A percentile compares a stretch with the other conserved stretches of the same genome.
phyloP scores from a whole-genome alignment of 1,140 invertebrate genomes.

The Tribolium madens region DNA sequence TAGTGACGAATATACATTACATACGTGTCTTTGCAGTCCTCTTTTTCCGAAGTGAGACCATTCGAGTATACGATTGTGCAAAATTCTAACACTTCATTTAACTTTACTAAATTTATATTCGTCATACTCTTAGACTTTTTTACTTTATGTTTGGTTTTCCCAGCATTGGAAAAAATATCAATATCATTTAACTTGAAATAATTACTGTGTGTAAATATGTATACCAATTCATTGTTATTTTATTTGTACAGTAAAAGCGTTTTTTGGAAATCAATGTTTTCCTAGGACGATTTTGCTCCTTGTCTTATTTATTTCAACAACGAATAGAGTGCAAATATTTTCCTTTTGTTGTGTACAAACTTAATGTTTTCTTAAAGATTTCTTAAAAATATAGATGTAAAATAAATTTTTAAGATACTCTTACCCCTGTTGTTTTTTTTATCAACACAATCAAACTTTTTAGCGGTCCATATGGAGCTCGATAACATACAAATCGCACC shows the following conservation, averaged over 20 bases:
- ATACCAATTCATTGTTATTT: too few relatives aligned
- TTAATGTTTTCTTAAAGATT: slow-evolving; percentile 44
- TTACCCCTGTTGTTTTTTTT: slow-evolving; percentile 17
- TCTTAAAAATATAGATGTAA: slow-evolving; percentile 58
- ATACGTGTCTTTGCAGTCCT: slow-evolving; percentile 41
- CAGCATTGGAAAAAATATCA: too few relatives aligned
- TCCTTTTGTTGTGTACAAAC: slow-evolving; percentile 30
- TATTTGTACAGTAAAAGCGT: not conserved
- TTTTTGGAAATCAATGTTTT: not conserved
- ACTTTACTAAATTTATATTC: slow-evolving; percentile 18
- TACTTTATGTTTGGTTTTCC: too few relatives aligned
- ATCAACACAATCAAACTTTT: slow-evolving; percentile 16
- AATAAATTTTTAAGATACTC: slow-evolving; percentile 52
- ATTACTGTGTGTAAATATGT: too few relatives aligned
- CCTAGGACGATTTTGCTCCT: not conserved
- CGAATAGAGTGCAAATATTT: slow-evolving; percentile 28
- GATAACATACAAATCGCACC: slow-evolving; percentile 46
- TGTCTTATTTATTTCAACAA: not conserved
- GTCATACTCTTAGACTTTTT: slow-evolving; percentile 5
- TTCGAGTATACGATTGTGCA: slow-evolving; percentile 48
- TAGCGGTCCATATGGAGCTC: slow-evolving; percentile 42
- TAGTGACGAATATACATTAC: slow-evolving; percentile 47
- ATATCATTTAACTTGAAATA: not conserved
- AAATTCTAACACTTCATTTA: slow-evolving; percentile 18
- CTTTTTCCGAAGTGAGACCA: slow-evolving; percentile 41